Conservation (phyloP, 2,113 vertebrate species). For the Lamprotornis superbus region DNA sequence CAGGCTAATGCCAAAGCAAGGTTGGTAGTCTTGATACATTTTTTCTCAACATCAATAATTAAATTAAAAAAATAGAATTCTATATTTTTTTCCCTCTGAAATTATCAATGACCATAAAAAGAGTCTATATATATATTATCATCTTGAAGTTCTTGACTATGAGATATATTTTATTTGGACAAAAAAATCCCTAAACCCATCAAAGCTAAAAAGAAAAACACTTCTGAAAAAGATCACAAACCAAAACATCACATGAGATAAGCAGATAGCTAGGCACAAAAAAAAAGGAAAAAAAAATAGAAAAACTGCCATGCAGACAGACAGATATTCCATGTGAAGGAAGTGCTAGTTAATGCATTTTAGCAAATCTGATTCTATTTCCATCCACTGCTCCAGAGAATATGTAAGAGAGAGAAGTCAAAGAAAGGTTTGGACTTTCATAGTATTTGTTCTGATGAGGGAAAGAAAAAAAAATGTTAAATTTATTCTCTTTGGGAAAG, state of each 20-base stretch:
- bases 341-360: not conserved
- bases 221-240: not conserved
- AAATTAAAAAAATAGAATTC: not conserved
- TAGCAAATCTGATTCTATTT: not conserved
- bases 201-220: not conserved
- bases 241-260: not conserved
- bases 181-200: not conserved
- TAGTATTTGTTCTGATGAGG: not conserved
- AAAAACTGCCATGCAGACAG: not conserved
- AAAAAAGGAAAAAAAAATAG: not conserved
- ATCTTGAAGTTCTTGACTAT: not conserved
- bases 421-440: not conserved
- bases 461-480: not conserved
- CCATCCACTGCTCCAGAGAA: not conserved
- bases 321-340: not conserved
- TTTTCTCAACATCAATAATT: not conserved
- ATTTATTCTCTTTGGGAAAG: conserved; percentile 46
- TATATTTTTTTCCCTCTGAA: not conserved
- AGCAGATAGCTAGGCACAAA: not conserved
- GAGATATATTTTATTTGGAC: not conserved
- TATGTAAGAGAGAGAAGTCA: not conserved
- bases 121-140: not conserved
- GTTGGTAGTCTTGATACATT: not conserved
- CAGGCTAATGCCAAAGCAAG: not conserved
- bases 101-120: not conserved